phyloP scores from a whole-genome alignment of 2,113 vertebrate genomes.

The Spea bombifrons region DNA sequence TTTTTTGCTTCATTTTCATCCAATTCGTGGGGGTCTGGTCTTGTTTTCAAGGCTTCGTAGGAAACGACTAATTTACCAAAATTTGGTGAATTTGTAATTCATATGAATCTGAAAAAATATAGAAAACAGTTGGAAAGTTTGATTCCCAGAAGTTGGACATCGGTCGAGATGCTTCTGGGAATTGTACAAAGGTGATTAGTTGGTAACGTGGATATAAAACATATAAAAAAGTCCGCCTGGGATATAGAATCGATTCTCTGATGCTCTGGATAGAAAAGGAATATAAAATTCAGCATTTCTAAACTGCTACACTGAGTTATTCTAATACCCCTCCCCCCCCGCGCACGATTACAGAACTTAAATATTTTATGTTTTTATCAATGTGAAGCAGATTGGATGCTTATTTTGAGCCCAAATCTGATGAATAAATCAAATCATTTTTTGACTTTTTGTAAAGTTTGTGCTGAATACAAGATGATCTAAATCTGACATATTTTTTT shows the following conservation, averaged over 20 bases:
- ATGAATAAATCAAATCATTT: neutral
- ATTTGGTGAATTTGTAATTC: no score
- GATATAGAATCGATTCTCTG: conserved; percentile 12
- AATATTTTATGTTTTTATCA: conserved; percentile 24
- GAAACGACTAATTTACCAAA: no score
- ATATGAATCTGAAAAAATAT: no score
- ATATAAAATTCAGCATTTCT: neutral
- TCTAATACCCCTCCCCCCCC: neutral
- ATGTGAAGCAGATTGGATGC: neutral
- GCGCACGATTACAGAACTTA: neutral
- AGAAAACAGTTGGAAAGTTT: neutral
- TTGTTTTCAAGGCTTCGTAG: no score
- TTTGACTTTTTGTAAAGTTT: neutral
- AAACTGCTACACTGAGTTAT: neutral
- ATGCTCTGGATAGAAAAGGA: conserved; percentile 18
- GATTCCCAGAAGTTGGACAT: conserved; percentile 11
- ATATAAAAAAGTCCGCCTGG: neutral
- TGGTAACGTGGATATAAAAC: conserved; percentile 27
- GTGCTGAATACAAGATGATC: neutral
- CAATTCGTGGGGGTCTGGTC: no score
- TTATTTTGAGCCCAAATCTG: neutral
- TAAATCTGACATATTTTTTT: no score
- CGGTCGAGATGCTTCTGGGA: conserved; percentile 12
- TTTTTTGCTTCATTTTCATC: no score
- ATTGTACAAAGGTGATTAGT: conserved; percentile 12